Evolutionary conservation across 1,140 invertebrate genomes (phyloP).

Genomic region (Ips nitidus): DNA sequence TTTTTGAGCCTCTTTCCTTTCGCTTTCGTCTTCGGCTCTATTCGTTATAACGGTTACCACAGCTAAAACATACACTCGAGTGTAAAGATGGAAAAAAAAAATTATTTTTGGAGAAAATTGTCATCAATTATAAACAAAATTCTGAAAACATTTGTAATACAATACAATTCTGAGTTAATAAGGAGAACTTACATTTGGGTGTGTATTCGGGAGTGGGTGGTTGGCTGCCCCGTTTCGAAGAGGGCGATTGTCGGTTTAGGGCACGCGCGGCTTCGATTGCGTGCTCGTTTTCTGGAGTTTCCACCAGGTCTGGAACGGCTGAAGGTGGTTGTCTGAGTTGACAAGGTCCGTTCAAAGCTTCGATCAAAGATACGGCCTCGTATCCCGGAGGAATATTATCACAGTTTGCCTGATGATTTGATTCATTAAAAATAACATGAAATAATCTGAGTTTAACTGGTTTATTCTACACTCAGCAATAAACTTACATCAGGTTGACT

Average conservation of each 20-base stretch:
- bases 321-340: conserved; percentile 60
- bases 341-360: conserved; percentile 95
- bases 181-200: conserved; percentile 23
- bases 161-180: too few relatives aligned
- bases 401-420: conserved; percentile 53
- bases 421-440: neutral
- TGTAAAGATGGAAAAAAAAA: neutral
- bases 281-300: conserved; percentile 52
- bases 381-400: conserved; percentile 92
- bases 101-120: neutral
- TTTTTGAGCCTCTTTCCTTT: conserved; percentile 53
- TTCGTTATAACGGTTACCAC: conserved; percentile 65
- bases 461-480: conserved; percentile 51
- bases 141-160: too few relatives aligned
- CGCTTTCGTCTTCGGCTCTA: conserved; percentile 57
- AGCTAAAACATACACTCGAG: conserved; percentile 54
- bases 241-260: conserved; percentile 61
- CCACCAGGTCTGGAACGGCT: conserved; percentile 57
- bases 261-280: conserved; percentile 65
- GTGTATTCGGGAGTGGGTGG: conserved; percentile 55
- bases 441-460: conserved; percentile 59
- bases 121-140: too few relatives aligned
- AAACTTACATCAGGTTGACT: conserved; percentile 58
- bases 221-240: conserved; percentile 44
- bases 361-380: conserved; percentile 93